Percentiles rank a stretch among this genome's conserved stretches.
Conservation (phyloP, 2,797 vertebrate genomes). For the Hozukius guyotensis region DNA sequence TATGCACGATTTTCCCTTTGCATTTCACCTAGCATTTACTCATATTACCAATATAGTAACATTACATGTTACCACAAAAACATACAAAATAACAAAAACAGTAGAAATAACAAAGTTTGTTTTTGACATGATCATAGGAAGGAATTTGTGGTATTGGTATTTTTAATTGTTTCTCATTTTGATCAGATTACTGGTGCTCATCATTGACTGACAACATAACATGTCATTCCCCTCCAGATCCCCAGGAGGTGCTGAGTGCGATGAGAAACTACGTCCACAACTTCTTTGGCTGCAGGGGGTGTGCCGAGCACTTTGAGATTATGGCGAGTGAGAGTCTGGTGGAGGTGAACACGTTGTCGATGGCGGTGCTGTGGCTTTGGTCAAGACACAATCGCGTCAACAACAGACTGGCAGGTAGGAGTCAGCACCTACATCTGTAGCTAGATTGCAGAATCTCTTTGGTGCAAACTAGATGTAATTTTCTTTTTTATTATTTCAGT, state of each 20-base stretch:
- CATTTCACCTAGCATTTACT: no score
- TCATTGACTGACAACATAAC: background rate
- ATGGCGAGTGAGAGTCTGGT: slow-evolving; percentile 86
- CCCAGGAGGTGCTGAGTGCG: slow-evolving; percentile 85
- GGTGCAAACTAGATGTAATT: background rate
- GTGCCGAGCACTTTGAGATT: slow-evolving; percentile 89
- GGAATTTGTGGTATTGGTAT: background rate
- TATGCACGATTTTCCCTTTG: no score
- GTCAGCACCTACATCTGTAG: background rate
- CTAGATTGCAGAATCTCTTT: background rate
- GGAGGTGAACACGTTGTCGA: slow-evolving; percentile 59
- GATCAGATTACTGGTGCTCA: background rate
- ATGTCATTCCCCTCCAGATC: slow-evolving; percentile 68
- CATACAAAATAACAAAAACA: background rate
- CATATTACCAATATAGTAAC: no score
- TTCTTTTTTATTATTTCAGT: background rate
- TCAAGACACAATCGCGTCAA: slow-evolving; percentile 92
- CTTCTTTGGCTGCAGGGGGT: slow-evolving; percentile 91
- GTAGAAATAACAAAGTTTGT: background rate
- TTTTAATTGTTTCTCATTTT: background rate
- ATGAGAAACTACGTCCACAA: slow-evolving; percentile 86
- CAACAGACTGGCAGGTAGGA: slow-evolving; percentile 88
- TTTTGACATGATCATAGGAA: background rate
- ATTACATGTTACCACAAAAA: background rate
- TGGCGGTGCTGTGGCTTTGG: slow-evolving; percentile 91